Base-by-base conservation (phyloP, 2,888 invertebrate species). In the Lasioglossum oenotherae region DNA sequence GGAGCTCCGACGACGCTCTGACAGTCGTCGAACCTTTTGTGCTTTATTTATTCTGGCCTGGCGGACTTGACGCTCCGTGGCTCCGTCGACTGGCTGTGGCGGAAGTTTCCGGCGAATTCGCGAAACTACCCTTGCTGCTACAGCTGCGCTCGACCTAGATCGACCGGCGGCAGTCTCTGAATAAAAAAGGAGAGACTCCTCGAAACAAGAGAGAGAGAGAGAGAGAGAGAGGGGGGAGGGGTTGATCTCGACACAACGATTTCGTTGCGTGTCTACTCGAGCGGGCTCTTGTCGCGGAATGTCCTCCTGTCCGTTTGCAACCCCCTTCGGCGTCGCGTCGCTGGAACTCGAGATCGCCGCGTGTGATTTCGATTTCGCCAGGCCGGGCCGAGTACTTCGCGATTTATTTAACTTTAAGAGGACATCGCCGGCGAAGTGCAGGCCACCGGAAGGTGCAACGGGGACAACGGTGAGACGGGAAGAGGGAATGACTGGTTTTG, bases 361-460 rank as follows among this genome's bases (percentile, higher is more conserved):
- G 57, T 73, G 67, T 31, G 31, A 77, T 81, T 81, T 88, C 89
- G 88, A 81, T 87, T 80, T 80, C 74, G 67, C 57, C 82, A 81
- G 78, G 83, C 82, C 77, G 72, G 60, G 53, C 81, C 64, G 67
- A 73, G 53, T 78, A 72, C 81, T 81, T 78, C 53, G 74, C 85
- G 78, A 87, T 89, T 89, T 89, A 89, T 89, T 89, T 89, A 89
- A 89, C 88, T 89, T 87, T 72, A 87, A 87, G 89, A 74, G 89
- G 44, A 87, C 80, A 79, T 80, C 10, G 67, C 19, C 85, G 53
- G 77, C 81, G 64, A 85, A 71, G 80, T 75, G 87, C 72, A 76
- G 81, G 79, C 46, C 72, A 76, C 69, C 53, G 73, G 67, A 80
- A 27, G n/a, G 35, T 23, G 57, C 41, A 38, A 14, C 1, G 23